Evolutionary conservation across 1,140 invertebrate species (phyloP).

Genomic region (Heliconius congener): DNA sequence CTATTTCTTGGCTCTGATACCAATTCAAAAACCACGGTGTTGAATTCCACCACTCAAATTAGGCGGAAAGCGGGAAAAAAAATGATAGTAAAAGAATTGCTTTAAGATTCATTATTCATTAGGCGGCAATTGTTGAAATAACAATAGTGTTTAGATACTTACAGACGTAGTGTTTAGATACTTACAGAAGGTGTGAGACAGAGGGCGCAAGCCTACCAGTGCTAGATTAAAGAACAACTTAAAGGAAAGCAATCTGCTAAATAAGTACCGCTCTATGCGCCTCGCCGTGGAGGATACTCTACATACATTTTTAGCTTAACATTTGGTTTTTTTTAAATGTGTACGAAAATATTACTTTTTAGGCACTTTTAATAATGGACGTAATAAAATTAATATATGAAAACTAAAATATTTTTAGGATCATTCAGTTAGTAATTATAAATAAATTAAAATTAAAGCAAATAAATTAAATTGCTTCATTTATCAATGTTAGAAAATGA

Average conservation of each 20-base stretch:
- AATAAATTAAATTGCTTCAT: not conserved
- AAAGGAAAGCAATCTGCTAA: slow-evolving; percentile 82
- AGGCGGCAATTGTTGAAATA: not conserved
- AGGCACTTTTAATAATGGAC: not conserved
- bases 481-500: no score
- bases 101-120: not conserved
- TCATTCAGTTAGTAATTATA: no score
- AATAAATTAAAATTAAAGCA: no score
- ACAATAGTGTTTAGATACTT: slow-evolving; percentile 20
- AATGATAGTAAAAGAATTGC: not conserved
- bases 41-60: no score
- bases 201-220: slow-evolving; percentile 43
- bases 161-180: slow-evolving; percentile 11
- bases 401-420: not conserved
- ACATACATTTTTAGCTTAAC: slow-evolving; percentile 23
- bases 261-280: slow-evolving; percentile 66
- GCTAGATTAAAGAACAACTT: slow-evolving; percentile 82
- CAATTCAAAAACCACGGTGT: no score
- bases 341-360: not conserved
- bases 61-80: no score
- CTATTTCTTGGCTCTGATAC: no score
- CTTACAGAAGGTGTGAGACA: slow-evolving; percentile 23
- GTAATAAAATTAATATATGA: not conserved
- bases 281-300: slow-evolving; percentile 51
- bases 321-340: not conserved